Evolutionary conservation across 2,797 vertebrate species (phyloP).

Genomic region (Trichosurus vulpecula): DNA sequence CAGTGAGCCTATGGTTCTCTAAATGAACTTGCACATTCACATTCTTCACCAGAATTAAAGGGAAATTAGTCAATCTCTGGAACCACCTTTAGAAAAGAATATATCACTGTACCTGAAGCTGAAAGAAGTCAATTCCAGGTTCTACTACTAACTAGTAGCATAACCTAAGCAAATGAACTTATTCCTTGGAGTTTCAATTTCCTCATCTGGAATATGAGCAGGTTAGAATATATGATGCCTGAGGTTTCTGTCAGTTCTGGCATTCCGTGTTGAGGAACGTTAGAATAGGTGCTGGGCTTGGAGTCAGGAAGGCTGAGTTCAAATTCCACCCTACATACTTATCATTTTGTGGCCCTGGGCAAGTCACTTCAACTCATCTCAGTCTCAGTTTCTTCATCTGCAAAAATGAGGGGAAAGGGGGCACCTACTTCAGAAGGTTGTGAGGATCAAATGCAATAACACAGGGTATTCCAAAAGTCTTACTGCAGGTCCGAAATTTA

Average conservation of each 20-base stretch:
- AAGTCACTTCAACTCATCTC: background rate
- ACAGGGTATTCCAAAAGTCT: background rate
- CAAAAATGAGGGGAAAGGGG: background rate
- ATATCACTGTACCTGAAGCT: background rate
- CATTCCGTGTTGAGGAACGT: background rate
- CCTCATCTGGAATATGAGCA: background rate
- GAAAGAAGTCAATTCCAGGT: background rate
- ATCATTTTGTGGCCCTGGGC: background rate
- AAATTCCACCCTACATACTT: background rate
- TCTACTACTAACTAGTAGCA: background rate
- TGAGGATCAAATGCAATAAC: background rate
- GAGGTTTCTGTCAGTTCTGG: background rate
- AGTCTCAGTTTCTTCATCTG: background rate
- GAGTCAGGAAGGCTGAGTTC: background rate
- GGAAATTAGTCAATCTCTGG: background rate
- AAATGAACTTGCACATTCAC: slow-evolving; percentile 73
- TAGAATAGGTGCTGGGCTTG: background rate
- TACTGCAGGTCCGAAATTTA: background rate
- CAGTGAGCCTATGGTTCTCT: slow-evolving; percentile 46
- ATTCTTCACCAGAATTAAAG: slow-evolving; percentile 61
- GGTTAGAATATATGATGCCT: background rate
- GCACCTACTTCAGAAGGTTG: background rate
- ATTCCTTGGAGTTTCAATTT: background rate
- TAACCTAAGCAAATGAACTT: background rate
- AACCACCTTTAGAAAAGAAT: slow-evolving; percentile 1